These are phyloP conservation scores for Aplodontia rufa DNA, from an alignment of 2,113 vertebrate species.

Conservation along the genomic window DNA sequence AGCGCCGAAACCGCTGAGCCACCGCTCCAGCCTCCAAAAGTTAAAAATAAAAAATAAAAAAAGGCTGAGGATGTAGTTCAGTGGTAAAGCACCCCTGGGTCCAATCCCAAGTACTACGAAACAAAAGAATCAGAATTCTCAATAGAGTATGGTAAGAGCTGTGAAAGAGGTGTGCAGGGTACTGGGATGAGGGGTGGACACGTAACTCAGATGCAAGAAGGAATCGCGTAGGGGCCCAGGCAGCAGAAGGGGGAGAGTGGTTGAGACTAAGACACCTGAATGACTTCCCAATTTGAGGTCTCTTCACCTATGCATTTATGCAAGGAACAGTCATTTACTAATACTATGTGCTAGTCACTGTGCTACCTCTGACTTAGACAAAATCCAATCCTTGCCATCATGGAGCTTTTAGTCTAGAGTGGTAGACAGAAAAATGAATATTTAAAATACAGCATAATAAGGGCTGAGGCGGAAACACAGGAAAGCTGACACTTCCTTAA, in stretches of 20 bases:
- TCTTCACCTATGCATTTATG: neutral
- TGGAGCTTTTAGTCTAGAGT: slow-evolving; percentile 3
- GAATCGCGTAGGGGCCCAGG: neutral
- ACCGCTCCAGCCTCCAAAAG: too few relatives aligned
- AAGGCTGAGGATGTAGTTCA: neutral
- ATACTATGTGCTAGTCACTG: neutral
- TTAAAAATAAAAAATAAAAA: neutral
- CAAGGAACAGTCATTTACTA: neutral
- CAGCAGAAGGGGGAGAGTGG: neutral
- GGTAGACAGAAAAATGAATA: neutral
- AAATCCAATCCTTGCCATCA: slow-evolving; percentile 2
- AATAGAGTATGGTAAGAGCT: neutral
- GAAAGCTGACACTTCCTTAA: neutral
- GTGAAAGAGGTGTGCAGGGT: neutral
- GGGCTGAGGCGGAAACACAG: neutral
- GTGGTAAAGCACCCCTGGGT: neutral
- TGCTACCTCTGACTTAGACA: slow-evolving; percentile 11
- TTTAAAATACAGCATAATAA: neutral
- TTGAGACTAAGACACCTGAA: neutral
- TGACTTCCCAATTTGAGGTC: neutral
- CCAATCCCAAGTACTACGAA: neutral
- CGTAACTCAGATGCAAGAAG: neutral
- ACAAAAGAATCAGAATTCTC: neutral
- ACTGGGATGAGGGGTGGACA: neutral
- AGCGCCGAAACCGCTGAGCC: too few relatives aligned